phyloP scores from a whole-genome alignment of 2,888 invertebrate genomes.

The Euplexia lucipara region DNA sequence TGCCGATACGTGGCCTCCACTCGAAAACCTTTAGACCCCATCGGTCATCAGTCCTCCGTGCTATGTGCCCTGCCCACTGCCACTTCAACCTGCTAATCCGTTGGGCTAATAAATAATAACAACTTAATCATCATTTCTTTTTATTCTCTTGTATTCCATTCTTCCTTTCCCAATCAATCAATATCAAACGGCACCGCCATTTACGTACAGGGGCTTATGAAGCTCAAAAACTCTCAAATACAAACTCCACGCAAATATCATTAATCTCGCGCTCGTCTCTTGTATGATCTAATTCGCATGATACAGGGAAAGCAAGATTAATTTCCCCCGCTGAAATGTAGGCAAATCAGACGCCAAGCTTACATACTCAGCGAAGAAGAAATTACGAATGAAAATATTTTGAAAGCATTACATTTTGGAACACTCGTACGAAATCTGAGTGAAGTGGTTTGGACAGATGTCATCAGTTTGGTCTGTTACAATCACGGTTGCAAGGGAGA shows the following conservation, averaged over 20 bases:
- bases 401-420: conserved; percentile 15
- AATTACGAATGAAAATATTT: conserved; percentile 18
- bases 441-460: not conserved
- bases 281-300: conserved; percentile 35
- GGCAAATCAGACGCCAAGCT: conserved; percentile 8
- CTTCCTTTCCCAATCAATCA: conserved; percentile 3
- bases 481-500: too few species aligned
- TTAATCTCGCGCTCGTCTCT: conserved; percentile 17
- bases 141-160: not conserved
- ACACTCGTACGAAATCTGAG: not conserved
- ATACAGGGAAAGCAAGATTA: conserved; percentile 32
- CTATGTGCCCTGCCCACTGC: too few species aligned
- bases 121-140: too few species aligned
- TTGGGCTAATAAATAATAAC: too few species aligned
- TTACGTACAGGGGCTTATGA: not conserved
- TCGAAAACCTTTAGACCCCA: too few species aligned
- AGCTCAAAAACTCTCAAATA: conserved; percentile 19
- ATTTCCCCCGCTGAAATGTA: conserved; percentile 7
- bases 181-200: not conserved
- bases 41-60: too few species aligned
- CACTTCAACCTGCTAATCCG: too few species aligned
- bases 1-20: too few species aligned
- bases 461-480: not conserved
- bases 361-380: not conserved
- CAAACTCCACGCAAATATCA: conserved; percentile 24